Percentiles rank a stretch among this genome's conserved stretches.
Evolutionary conservation across 2,113 vertebrate species (phyloP).

Genomic region (Proterorhinus semilunaris): DNA sequence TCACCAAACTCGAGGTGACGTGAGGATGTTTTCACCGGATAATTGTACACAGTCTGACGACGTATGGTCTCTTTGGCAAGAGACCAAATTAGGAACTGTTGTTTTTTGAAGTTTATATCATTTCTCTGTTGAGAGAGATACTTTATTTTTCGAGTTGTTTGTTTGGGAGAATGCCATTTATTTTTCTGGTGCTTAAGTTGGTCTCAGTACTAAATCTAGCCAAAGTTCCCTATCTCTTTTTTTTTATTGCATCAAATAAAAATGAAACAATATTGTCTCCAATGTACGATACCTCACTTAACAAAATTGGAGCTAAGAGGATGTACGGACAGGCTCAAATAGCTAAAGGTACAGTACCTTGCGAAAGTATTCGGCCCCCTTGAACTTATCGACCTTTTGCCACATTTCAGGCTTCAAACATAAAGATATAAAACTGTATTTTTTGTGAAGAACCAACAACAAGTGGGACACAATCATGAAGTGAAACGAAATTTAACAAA

Average conservation of each 20-base stretch:
- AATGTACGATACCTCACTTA: too few species aligned
- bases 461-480: too few species aligned
- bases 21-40: slow-evolving; percentile 13
- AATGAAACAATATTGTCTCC: not conserved
- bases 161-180: not conserved
- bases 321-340: too few species aligned
- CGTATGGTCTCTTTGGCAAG: not conserved
- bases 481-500: too few species aligned
- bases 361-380: too few species aligned
- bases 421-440: too few species aligned
- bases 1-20: slow-evolving; percentile 19
- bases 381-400: too few species aligned
- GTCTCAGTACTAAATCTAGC: not conserved
- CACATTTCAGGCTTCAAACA: too few species aligned
- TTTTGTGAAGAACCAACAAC: too few species aligned
- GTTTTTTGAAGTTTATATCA: slow-evolving; percentile 11
- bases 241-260: not conserved
- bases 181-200: not conserved
- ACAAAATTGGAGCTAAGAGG: too few species aligned
- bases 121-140: not conserved
- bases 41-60: slow-evolving; percentile 29
- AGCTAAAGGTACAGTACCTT: too few species aligned
- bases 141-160: slow-evolving; percentile 6
- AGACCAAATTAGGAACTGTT: slow-evolving; percentile 11
- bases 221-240: not conserved